Conservation (phyloP, 2,113 vertebrate genomes). For the Heptranchias perlo region DNA sequence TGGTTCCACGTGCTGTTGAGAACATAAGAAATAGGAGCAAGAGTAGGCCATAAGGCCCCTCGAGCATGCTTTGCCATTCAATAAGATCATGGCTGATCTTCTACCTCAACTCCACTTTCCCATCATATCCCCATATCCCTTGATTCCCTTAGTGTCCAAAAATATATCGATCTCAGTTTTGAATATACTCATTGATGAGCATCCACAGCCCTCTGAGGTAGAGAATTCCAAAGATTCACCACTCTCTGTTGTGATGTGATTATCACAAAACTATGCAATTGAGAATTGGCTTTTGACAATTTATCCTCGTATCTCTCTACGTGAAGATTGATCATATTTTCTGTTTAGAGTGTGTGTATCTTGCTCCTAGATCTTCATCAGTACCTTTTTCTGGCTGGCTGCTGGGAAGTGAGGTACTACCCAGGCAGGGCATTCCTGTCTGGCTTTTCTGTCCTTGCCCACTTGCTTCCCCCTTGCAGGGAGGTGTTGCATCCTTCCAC, state of each 20-base stretch:
- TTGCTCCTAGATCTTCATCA: background rate
- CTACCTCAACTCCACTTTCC: no score
- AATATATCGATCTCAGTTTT: no score
- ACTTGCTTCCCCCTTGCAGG: background rate
- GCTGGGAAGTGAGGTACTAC: background rate
- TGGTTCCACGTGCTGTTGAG: background rate
- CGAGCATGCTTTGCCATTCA: no score
- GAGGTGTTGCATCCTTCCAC: background rate
- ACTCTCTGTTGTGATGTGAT: no score
- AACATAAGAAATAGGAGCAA: no score
- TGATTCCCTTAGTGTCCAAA: no score
- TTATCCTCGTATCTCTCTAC: background rate
- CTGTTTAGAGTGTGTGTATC: background rate
- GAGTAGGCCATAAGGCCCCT: no score
- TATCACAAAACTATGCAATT: background rate
- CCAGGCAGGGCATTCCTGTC: background rate
- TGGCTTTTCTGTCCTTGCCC: background rate
- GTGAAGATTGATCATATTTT: background rate
- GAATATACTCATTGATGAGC: no score
- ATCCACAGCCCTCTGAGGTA: no score
- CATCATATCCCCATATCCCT: no score
- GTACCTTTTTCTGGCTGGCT: background rate
- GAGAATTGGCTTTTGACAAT: background rate
- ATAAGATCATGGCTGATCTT: no score
- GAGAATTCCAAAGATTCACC: no score